Evolutionary conservation across 2,113 vertebrate genomes (phyloP), one percentile per base, ranked within the genome.

Genomic region (Anser brachyrhynchus): DNA sequence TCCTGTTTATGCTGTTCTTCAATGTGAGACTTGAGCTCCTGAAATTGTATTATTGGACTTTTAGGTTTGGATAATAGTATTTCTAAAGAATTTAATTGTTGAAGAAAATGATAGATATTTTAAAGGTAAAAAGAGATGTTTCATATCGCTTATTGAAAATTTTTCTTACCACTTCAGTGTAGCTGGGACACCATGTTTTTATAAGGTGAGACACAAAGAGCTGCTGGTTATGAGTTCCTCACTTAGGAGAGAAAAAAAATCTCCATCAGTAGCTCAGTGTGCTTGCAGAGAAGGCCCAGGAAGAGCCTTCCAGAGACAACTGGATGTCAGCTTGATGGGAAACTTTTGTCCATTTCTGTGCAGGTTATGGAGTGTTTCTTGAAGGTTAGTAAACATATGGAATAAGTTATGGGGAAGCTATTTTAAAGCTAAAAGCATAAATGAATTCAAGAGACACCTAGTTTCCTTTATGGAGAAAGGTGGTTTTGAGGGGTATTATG

Each of bases 221-320:
- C 52, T 92, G 65, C 84, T 88, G 43, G n/a, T 94, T 93, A 91
- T 76, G 51, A 64, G 75, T 95, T 95, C 96, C 75, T 97, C 92
- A 20, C 52, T 23, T 43, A 69, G 37, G 85, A 94, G 52, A 65
- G 58, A 66, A 84, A 91, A 94, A 57, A 87, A 83, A 88, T 67
- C 67, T 92, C 71, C 41, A 33, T 90, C 43, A 3, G 87, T 96
- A 95, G 95, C 90, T 95, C 86, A 62, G 55, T 85, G 46, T 89
- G 25, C 61, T 15, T 85, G 22, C 67, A 86, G 57, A 28, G 72
- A 90, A 89, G 79, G 57, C 86, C 52, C 70, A 61, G 66, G 75
- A 96, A 90, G 57, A 94, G 75, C 16, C 46, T 49, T 49, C 46
- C 11, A 29, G 90, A 96, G 81, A 92, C 86, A 94, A 46, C 84